Evolutionary conservation across 2,797 vertebrate genomes (phyloP).

Genomic region (Numenius phaeopus): DNA sequence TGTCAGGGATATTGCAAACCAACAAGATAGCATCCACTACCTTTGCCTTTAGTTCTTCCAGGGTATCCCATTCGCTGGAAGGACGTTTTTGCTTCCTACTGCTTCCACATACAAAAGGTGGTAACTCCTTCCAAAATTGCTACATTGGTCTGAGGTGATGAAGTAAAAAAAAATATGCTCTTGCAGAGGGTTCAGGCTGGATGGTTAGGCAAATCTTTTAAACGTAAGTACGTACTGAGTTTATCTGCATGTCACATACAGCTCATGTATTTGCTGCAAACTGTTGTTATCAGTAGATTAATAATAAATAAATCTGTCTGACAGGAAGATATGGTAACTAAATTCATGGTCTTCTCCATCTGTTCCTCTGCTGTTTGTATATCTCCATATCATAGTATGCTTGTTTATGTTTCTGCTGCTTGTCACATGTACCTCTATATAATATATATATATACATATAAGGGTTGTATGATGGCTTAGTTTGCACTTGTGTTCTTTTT

Average conservation of each 20-base stretch:
- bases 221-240: background rate
- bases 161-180: background rate
- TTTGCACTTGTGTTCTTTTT: background rate
- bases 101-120: background rate
- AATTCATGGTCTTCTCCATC: background rate
- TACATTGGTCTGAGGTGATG: accelerated
- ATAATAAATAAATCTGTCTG: slow-evolving; percentile 20
- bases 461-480: background rate
- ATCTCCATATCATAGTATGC: background rate
- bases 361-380: background rate
- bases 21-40: background rate
- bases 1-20: background rate
- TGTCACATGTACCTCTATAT: accelerated
- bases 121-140: background rate
- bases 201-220: background rate
- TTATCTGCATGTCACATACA: background rate
- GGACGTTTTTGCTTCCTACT: background rate
- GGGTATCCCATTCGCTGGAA: background rate
- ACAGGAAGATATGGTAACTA: background rate
- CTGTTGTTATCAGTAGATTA: background rate
- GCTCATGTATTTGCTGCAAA: background rate
- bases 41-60: background rate
- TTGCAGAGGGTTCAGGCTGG: background rate
- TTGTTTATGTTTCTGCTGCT: slow-evolving; percentile 3
- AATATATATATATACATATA: accelerated